Percentiles rank a stretch among this genome's conserved stretches.
Conservation (phyloP, 2,797 vertebrate species). For the Helostoma temminkii region DNA sequence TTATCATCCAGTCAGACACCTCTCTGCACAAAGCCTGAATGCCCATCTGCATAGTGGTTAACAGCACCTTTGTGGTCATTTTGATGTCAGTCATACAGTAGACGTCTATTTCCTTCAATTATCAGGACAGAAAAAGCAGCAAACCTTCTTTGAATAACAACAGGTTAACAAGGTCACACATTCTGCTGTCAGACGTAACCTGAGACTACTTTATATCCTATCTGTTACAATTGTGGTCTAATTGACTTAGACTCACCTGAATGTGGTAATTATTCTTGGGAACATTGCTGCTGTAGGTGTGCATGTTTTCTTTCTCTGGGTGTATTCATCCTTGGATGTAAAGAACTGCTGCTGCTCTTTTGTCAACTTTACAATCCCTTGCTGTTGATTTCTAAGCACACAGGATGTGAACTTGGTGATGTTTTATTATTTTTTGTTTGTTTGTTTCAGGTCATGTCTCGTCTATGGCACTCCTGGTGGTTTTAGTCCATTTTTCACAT, state of each 20-base stretch:
- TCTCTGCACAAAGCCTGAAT: slow-evolving; percentile 16
- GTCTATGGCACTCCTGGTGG: neutral
- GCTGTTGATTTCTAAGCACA: slow-evolving; percentile 7
- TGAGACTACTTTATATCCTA: neutral
- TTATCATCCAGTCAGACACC: slow-evolving; percentile 4
- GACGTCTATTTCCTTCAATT: too few relatives aligned
- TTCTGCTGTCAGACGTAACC: neutral
- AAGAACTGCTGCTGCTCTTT: slow-evolving; percentile 38
- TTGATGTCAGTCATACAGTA: slow-evolving; percentile 9
- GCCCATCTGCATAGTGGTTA: slow-evolving; percentile 10
- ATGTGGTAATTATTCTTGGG: slow-evolving; percentile 37
- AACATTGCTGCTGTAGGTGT: slow-evolving; percentile 51
- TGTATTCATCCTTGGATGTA: slow-evolving; percentile 31
- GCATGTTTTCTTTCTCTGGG: slow-evolving; percentile 51
- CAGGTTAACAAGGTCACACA: slow-evolving; percentile 26
- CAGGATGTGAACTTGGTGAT: slow-evolving; percentile 35
- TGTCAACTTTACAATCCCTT: slow-evolving; percentile 43
- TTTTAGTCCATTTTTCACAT: slow-evolving; percentile 40
- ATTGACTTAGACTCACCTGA: slow-evolving; percentile 27
- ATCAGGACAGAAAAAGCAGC: too few relatives aligned
- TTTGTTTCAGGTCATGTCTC: slow-evolving; percentile 12
- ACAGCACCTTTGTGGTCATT: slow-evolving; percentile 6
- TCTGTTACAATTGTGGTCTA: slow-evolving; percentile 9
- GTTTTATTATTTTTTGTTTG: neutral
- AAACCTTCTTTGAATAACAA: too few relatives aligned